These are phyloP conservation scores for Spilogale gracilis DNA, from an alignment of 2,113 vertebrate genomes.

Conservation along the genomic window DNA sequence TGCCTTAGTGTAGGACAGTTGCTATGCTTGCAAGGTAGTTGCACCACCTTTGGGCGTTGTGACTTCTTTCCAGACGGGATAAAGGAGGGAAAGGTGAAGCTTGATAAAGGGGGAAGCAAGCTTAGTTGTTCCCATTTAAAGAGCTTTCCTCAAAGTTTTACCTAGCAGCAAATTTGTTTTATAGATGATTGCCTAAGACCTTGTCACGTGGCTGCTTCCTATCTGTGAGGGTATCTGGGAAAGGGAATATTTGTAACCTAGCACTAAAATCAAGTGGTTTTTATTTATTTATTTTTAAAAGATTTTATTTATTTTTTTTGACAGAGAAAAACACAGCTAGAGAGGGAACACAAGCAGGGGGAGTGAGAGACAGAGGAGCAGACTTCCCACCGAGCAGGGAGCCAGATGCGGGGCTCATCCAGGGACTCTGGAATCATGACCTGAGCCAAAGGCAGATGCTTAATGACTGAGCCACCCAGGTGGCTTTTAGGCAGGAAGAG, in stretches of 20 bases:
- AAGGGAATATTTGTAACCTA: constrained; percentile 21
- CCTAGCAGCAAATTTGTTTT: background rate
- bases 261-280: no score
- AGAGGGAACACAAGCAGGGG: no score
- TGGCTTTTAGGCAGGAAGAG: background rate
- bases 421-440: no score
- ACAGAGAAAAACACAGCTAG: no score
- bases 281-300: no score
- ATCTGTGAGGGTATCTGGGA: background rate
- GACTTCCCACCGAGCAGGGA: no score
- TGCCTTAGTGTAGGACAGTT: background rate
- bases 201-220: background rate
- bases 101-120: background rate
- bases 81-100: background rate
- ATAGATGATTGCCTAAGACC: background rate
- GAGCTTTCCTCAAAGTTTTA: background rate
- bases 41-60: background rate
- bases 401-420: no score
- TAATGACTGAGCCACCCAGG: no score
- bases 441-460: no score
- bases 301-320: no score
- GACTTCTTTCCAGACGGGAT: background rate
- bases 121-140: background rate
- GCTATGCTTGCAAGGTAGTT: background rate
- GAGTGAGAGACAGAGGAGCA: no score